Evolutionary conservation across 30 jellyfish, hydroid and myxozoan genomes (phyloP).

Genomic region (Pelagia noctiluca): DNA sequence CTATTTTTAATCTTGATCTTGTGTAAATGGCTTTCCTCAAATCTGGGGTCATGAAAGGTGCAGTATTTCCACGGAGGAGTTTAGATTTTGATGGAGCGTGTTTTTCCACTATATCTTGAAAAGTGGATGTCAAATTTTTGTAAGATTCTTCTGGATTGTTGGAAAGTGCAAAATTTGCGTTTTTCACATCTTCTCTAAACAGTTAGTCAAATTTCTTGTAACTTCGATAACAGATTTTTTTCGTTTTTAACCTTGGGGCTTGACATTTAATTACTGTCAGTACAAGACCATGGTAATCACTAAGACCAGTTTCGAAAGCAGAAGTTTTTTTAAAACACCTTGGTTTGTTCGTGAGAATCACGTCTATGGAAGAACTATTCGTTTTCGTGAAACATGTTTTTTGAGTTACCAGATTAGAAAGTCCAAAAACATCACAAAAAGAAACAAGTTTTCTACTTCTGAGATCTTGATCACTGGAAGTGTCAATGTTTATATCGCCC

Average conservation of each 20-base stretch:
- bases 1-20: conserved; percentile 31
- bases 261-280: conserved; percentile 15
- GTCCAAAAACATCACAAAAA: background rate
- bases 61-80: conserved; percentile 20
- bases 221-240: conserved; percentile 13
- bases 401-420: background rate
- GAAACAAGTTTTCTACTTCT: background rate
- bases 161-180: background rate
- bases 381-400: background rate
- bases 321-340: conserved; percentile 20
- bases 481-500: background rate
- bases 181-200: conserved; percentile 2
- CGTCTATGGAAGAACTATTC: conserved; percentile 30
- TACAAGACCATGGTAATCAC: conserved; percentile 40
- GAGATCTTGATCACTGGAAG: background rate
- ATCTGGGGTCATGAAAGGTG: conserved; percentile 26
- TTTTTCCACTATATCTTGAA: conserved; percentile 24
- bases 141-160: background rate
- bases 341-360: conserved; percentile 30
- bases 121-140: background rate
- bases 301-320: conserved; percentile 47
- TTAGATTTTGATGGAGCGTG: conserved; percentile 33
- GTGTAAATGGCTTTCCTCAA: conserved; percentile 34
- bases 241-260: conserved; percentile 22
- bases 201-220: conserved; percentile 2